Evolutionary conservation across 2,113 vertebrate species (phyloP).

Genomic region (Pseudonaja textilis): DNA sequence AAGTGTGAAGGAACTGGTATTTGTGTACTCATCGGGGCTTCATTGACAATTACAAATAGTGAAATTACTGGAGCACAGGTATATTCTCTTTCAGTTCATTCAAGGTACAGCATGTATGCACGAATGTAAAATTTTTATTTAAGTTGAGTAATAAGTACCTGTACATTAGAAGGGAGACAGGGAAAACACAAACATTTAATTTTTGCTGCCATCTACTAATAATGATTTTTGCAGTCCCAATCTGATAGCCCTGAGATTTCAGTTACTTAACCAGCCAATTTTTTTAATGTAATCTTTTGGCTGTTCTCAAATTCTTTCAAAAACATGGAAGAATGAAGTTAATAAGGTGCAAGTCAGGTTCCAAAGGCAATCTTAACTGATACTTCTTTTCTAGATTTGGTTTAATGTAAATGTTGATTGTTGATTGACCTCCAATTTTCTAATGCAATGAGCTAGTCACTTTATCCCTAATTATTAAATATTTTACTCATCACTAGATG

Average conservation of each 20-base stretch:
- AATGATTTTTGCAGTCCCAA: background rate
- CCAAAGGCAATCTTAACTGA: background rate
- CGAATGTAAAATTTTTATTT: background rate
- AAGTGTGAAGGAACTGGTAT: conserved; percentile 69
- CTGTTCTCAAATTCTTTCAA: background rate
- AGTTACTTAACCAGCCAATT: background rate
- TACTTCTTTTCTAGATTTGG: background rate
- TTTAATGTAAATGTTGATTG: background rate
- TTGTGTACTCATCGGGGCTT: conserved; percentile 64
- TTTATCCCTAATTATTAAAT: background rate
- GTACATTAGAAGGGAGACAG: background rate
- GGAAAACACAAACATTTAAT: background rate
- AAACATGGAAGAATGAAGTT: background rate
- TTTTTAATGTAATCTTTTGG: background rate
- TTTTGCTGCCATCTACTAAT: background rate
- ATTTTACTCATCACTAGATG: background rate
- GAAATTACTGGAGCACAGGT: conserved; percentile 69
- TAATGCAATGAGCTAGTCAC: background rate
- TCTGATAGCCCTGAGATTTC: background rate
- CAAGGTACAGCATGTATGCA: background rate
- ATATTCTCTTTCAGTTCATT: conserved; percentile 13
- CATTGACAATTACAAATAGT: conserved; percentile 57
- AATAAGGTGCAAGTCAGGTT: background rate
- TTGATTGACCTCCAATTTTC: background rate
- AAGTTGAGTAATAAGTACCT: background rate